Evolutionary conservation across 2,888 invertebrate species (phyloP).

Genomic region (Apamea epomidion): DNA sequence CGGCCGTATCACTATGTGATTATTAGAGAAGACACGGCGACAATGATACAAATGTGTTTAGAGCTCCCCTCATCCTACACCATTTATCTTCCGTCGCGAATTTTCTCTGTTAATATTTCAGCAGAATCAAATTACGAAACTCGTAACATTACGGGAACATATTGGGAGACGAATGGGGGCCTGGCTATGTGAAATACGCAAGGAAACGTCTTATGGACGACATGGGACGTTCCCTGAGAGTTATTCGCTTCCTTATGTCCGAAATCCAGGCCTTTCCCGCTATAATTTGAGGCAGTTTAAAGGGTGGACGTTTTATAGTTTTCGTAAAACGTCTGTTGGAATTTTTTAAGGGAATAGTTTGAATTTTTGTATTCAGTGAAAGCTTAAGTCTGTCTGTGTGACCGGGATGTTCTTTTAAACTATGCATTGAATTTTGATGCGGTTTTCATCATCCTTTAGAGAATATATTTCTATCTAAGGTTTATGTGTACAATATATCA

Average conservation of each 20-base stretch:
- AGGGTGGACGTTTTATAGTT: conserved; percentile 56
- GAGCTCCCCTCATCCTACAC: conserved; percentile 62
- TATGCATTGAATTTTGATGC: background rate
- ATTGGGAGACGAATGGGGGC: conserved; percentile 81
- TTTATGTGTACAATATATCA: no score
- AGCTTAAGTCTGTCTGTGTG: background rate
- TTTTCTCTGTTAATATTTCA: conserved; percentile 87
- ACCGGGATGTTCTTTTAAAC: background rate
- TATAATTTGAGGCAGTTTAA: conserved; percentile 75
- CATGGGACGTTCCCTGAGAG: conserved; percentile 78
- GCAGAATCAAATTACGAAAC: conserved; percentile 86
- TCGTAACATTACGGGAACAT: conserved; percentile 80
- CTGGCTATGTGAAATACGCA: conserved; percentile 79
- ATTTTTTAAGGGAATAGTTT: background rate
- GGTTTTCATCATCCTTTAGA: background rate
- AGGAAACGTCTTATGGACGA: conserved; percentile 80
- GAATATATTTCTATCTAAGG: background rate
- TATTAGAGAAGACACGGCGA: conserved; percentile 63
- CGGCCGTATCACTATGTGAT: conserved; percentile 48
- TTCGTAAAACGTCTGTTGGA: conserved; percentile 6
- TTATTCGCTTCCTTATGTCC: conserved; percentile 83
- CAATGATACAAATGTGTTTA: conserved; percentile 71
- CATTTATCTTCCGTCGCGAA: conserved; percentile 79
- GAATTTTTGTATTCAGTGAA: background rate
- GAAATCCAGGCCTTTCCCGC: conserved; percentile 70